These are phyloP conservation scores for Drosophila nasuta DNA, from an alignment of 1,140 invertebrate species.

Conservation along the genomic window DNA sequence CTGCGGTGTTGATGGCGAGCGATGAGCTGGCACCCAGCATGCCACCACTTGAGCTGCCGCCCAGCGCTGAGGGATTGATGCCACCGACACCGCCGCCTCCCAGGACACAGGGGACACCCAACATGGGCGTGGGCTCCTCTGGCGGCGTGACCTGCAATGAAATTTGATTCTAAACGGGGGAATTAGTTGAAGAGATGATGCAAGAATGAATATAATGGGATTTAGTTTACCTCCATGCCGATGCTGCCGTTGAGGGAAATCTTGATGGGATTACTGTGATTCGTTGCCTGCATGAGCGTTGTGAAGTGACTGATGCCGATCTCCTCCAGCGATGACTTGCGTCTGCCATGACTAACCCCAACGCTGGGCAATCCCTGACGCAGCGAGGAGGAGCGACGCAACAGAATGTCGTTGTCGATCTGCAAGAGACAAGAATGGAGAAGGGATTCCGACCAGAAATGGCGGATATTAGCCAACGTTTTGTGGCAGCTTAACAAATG, in stretches of 20 bases:
- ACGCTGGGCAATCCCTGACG: conserved; percentile 89
- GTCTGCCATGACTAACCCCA: conserved; percentile 86
- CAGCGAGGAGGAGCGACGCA: conserved; percentile 93
- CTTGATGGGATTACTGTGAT: conserved; percentile 90
- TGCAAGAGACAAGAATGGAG: conserved; percentile 51
- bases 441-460: conserved; percentile 39
- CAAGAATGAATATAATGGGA: neutral
- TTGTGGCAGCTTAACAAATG: conserved; percentile 9
- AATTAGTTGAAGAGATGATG: neutral
- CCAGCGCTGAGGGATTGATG: conserved; percentile 80
- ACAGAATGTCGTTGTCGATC: conserved; percentile 91
- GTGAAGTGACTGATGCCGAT: conserved; percentile 92
- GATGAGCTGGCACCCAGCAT: conserved; percentile 61
- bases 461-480: conserved; percentile 39
- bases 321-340: conserved; percentile 94
- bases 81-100: conserved; percentile 81
- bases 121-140: conserved; percentile 88
- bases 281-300: conserved; percentile 87
- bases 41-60: conserved; percentile 64
- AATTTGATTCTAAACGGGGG: conserved; percentile 63
- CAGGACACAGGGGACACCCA: conserved; percentile 86
- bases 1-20: conserved; percentile 76
- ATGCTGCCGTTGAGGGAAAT: conserved; percentile 94
- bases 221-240: conserved; percentile 90
- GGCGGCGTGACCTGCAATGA: conserved; percentile 87